Base-by-base conservation (phyloP, 2,113 vertebrate species). In the Tympanuchus pallidicinctus region DNA sequence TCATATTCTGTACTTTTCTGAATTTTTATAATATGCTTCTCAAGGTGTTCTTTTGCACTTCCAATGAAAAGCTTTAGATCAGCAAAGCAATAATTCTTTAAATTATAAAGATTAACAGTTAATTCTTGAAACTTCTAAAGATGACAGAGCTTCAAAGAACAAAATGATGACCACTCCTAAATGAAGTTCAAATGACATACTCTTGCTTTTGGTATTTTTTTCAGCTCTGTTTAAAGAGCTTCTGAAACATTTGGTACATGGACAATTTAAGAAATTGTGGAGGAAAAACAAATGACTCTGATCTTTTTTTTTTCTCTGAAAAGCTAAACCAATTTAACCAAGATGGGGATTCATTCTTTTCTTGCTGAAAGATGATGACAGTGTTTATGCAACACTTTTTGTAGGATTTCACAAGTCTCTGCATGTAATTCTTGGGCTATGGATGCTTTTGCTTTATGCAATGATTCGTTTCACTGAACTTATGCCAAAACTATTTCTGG, bases 401-500 rank as follows among this genome's bases (percentile, higher is more conserved):
- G 47, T 74, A 19, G 65, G 56, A 56, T 77, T 85, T 70, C 80
- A 19, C 24, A 61, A 82, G 71, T 50, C 14, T 85, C 6, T 16
- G 5, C 13, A 21, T 57, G 47, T 1, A 7, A 21, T 40, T 91
- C 60, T 57, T 40, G 54, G 48, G 27, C 82, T 90, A 5, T 25
- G 74, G 34, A n/a, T 52, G 78, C 65, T 75, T 91, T 88, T 86
- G 72, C 72, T 88, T 94, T 82, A 65, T 92, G 42, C 72, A 52
- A 8, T 47, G 60, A 38, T 89, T 89, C 69, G 32, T 82, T 81
- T 91, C 82, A 59, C 75, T 83, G 77, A 86, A 75, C 50, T 43
- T 36, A 27, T 91, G 82, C 88, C 93, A 88, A 86, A 36, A 18
- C 30, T 96, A 90, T 92, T 96, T 94, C 88, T 91, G 65, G 12